A percentile compares a stretch with the other conserved stretches of the same genome.
Evolutionary conservation across 2,113 vertebrate species (phyloP).

Genomic region (Ciconia boyciana): DNA sequence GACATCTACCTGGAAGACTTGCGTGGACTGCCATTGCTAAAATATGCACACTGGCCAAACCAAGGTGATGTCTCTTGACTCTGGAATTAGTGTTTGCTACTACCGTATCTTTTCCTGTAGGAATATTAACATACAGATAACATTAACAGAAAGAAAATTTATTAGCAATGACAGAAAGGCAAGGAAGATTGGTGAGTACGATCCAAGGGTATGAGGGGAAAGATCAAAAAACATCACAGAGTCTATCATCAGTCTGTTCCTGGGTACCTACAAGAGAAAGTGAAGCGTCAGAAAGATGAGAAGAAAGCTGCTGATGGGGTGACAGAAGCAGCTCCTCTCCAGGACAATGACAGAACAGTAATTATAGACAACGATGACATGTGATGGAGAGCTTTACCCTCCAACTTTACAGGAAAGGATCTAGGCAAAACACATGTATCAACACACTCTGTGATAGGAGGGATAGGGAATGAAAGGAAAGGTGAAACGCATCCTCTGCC

Average conservation of each 20-base stretch:
- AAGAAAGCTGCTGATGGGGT: conserved; percentile 1
- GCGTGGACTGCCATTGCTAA: neutral
- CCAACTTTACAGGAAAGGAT: neutral
- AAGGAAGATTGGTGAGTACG: neutral
- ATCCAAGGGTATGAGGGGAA: conserved; percentile 23
- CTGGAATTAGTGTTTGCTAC: neutral
- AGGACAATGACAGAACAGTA: conserved; percentile 41
- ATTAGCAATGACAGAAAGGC: conserved; percentile 4
- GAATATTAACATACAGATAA: neutral
- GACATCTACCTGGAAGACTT: neutral
- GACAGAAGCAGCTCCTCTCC: conserved; percentile 1
- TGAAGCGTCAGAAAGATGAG: conserved; percentile 42
- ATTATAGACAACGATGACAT: conserved; percentile 41
- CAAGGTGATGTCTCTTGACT: neutral
- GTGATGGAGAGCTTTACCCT: conserved; percentile 23
- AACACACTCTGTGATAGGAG: neutral
- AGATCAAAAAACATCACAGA: conserved; percentile 23
- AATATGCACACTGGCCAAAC: neutral
- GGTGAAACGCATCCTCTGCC: neutral
- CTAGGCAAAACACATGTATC: neutral
- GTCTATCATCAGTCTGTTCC: conserved; percentile 6
- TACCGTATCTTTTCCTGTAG: neutral
- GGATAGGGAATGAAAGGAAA: neutral
- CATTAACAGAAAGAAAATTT: conserved; percentile 11
- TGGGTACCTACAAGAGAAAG: conserved; percentile 17